Conservation (phyloP, 2,113 vertebrate species). For the Apteryx mantelli region DNA sequence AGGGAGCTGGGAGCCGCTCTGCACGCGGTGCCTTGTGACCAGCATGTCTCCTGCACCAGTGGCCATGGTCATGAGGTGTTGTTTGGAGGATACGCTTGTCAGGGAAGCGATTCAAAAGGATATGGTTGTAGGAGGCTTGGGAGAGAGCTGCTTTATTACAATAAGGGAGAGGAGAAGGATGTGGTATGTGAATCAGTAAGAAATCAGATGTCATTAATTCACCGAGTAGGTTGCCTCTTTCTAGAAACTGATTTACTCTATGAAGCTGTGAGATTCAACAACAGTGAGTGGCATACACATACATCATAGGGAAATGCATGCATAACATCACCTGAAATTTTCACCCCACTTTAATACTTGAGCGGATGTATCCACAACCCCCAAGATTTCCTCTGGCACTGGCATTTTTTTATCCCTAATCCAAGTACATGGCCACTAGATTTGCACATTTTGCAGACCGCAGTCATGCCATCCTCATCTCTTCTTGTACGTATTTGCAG, state of each 20-base stretch:
- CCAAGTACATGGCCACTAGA: background rate
- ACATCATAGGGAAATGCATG: background rate
- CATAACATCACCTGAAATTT: background rate
- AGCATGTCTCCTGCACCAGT: background rate
- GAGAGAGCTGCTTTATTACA: background rate
- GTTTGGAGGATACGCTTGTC: background rate
- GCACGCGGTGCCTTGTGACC: background rate
- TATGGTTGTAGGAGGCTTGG: background rate
- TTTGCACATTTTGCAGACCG: background rate
- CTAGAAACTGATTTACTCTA: background rate
- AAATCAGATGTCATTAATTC: background rate
- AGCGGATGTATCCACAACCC: background rate
- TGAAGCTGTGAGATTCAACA: background rate
- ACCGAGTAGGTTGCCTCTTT: background rate
- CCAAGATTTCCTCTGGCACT: background rate
- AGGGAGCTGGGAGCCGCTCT: background rate
- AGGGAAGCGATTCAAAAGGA: background rate
- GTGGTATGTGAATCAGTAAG: background rate
- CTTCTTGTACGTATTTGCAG: background rate
- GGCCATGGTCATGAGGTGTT: background rate
- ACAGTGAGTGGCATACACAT: rapidly evolving
- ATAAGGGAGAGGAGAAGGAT: background rate
- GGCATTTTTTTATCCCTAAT: background rate
- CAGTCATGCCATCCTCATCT: background rate
- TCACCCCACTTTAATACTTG: background rate